Evolutionary conservation across 1,140 invertebrate genomes (phyloP).

Genomic region (Tachypleus tridentatus): DNA sequence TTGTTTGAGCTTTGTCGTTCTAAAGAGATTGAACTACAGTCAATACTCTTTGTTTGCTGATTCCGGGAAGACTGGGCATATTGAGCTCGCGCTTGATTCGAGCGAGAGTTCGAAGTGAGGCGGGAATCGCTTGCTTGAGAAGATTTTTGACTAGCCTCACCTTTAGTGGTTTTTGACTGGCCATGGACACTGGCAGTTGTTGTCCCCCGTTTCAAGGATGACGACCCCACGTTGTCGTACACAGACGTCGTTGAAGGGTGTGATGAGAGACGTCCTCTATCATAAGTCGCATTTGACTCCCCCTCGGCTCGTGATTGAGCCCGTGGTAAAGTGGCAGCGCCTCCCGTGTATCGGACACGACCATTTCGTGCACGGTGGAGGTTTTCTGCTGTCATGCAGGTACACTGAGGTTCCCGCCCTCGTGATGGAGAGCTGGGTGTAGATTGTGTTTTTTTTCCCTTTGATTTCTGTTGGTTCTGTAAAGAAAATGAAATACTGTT

Average conservation of each 20-base stretch:
- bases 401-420: slow-evolving; percentile 78
- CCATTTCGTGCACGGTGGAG: slow-evolving; percentile 62
- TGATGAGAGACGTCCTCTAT: slow-evolving; percentile 6
- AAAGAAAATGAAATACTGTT: not conserved
- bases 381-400: slow-evolving; percentile 78
- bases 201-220: slow-evolving; percentile 30
- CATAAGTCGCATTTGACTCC: no score
- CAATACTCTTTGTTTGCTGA: slow-evolving; percentile 24
- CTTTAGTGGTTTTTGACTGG: no score
- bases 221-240: slow-evolving; percentile 63
- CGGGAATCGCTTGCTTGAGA: not conserved
- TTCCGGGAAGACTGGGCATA: slow-evolving; percentile 21
- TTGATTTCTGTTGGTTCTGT: slow-evolving; percentile 22
- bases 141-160: not conserved
- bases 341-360: slow-evolving; percentile 34
- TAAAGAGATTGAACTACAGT: slow-evolving; percentile 12
- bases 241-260: slow-evolving; percentile 74
- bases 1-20: not conserved
- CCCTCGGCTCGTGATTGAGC: slow-evolving; percentile 1
- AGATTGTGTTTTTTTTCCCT: slow-evolving; percentile 71
- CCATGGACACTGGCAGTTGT: slow-evolving; percentile 21
- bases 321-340: slow-evolving; percentile 30
- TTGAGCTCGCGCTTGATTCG: slow-evolving; percentile 18
- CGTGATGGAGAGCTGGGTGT: slow-evolving; percentile 86
- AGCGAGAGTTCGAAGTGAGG: not conserved